phyloP scores from a whole-genome alignment of 2,888 invertebrate genomes.

The Drosophila demipolita region DNA sequence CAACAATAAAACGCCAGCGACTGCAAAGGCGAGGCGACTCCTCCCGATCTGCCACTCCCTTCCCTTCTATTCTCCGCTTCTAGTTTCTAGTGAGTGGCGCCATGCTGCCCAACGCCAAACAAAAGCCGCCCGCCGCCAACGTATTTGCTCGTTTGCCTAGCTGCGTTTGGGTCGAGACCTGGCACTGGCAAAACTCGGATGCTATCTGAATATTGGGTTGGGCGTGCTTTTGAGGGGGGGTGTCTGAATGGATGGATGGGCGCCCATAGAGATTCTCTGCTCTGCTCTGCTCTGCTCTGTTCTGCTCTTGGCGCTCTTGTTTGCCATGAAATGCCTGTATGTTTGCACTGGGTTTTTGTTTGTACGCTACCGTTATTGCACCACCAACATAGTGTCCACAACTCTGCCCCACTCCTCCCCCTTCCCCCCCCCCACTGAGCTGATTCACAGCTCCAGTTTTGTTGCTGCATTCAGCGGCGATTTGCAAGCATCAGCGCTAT shows the following conservation, averaged over 20 bases:
- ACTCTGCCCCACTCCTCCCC: not conserved
- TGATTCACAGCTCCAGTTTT: constrained; percentile 25
- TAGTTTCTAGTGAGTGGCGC: not conserved
- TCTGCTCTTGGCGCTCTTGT: constrained; percentile 45
- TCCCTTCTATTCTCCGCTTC: not conserved
- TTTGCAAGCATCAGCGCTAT: constrained; percentile 78
- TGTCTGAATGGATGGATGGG: not conserved
- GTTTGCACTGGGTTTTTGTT: constrained; percentile 71
- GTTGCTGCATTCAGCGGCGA: constrained; percentile 66
- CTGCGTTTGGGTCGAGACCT: constrained; percentile 63
- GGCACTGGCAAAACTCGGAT: constrained; percentile 8
- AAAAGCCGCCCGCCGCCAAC: constrained; percentile 67
- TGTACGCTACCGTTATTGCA: constrained; percentile 14
- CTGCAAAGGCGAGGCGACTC: constrained; percentile 69
- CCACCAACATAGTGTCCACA: not conserved
- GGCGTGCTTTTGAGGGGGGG: not conserved
- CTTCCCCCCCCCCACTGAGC: constrained; percentile 3
- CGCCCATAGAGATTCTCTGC: constrained; percentile 4
- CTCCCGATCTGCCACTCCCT: constrained; percentile 40
- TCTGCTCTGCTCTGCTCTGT: not conserved
- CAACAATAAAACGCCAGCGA: constrained; percentile 76
- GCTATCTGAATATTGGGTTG: constrained; percentile 7
- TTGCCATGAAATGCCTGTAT: constrained; percentile 78
- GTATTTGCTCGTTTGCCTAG: constrained; percentile 74
- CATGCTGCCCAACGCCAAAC: constrained; percentile 56